phyloP scores from a whole-genome alignment of 1,140 invertebrate genomes.

The Drosophila sulfurigaster region DNA sequence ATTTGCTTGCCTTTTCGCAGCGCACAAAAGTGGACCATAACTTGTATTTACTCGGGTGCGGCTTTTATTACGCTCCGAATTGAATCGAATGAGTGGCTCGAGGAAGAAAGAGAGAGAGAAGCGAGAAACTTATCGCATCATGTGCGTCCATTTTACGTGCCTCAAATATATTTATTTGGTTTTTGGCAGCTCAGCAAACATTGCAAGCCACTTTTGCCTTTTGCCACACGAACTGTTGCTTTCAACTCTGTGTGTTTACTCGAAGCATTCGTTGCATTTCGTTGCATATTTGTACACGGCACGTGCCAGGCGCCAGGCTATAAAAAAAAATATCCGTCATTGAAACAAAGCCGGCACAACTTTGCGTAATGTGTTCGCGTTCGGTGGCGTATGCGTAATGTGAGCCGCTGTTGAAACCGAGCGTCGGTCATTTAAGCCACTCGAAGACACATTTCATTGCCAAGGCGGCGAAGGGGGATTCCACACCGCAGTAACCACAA shows the following conservation, averaged over 20 bases:
- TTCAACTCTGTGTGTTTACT: background rate
- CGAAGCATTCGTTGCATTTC: slow-evolving; percentile 37
- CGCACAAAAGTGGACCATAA: slow-evolving; percentile 45
- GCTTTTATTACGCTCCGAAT: slow-evolving; percentile 49
- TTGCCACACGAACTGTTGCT: slow-evolving; percentile 33
- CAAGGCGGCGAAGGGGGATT: slow-evolving; percentile 1
- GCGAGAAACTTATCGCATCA: slow-evolving; percentile 60
- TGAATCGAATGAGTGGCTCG: slow-evolving; percentile 40
- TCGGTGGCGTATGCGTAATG: slow-evolving; percentile 57
- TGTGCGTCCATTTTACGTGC: slow-evolving; percentile 56
- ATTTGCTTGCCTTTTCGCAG: slow-evolving; percentile 31
- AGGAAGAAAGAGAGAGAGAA: background rate
- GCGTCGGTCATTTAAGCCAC: slow-evolving; percentile 49
- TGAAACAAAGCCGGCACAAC: slow-evolving; percentile 29
- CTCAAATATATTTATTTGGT: slow-evolving; percentile 43
- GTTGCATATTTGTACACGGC: slow-evolving; percentile 35
- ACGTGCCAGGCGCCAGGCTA: slow-evolving; percentile 33
- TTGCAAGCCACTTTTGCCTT: slow-evolving; percentile 18
- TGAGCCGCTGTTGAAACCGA: slow-evolving; percentile 23
- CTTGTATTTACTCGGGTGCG: slow-evolving; percentile 47
- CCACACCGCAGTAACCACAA: slow-evolving; percentile 26
- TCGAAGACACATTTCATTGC: slow-evolving; percentile 45
- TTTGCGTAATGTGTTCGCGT: slow-evolving; percentile 30
- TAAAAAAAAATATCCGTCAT: slow-evolving; percentile 38
- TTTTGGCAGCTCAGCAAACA: slow-evolving; percentile 16